Evolutionary conservation across 2,113 vertebrate species (phyloP).

Genomic region (Mormoops blainvillei): DNA sequence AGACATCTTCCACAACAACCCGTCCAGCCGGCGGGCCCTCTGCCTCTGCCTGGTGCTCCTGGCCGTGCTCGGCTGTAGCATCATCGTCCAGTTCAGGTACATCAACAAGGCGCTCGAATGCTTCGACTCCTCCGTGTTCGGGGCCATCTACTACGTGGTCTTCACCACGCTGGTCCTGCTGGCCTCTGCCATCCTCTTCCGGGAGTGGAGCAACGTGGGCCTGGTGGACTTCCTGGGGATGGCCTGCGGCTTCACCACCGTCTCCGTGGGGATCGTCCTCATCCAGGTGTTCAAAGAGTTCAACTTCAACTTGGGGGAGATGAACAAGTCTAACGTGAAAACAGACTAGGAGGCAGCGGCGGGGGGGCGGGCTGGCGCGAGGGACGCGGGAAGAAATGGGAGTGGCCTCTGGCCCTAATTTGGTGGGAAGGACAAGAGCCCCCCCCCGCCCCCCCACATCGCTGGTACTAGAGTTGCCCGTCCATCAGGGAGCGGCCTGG

Average conservation of each 20-base stretch:
- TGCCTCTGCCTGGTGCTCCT: conserved; percentile 88
- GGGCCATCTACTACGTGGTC: conserved; percentile 94
- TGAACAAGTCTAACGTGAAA: conserved; percentile 83
- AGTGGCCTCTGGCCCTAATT: conserved; percentile 55
- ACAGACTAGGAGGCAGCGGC: conserved; percentile 76
- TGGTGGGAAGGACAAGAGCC: conserved; percentile 30
- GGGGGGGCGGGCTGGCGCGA: conserved; percentile 68
- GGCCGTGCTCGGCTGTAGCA: conserved; percentile 88
- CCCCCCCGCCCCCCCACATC: too few species aligned
- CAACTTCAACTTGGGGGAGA: conserved; percentile 84
- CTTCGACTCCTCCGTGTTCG: conserved; percentile 92
- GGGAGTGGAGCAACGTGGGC: conserved; percentile 91
- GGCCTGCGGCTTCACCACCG: conserved; percentile 89
- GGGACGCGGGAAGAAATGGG: conserved; percentile 30
- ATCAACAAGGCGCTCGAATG: conserved; percentile 95
- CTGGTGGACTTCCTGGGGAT: conserved; percentile 89
- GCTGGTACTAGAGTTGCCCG: conserved; percentile 42
- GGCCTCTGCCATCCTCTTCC: conserved; percentile 93
- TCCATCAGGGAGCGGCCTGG: conserved; percentile 34
- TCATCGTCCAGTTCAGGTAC: conserved; percentile 94
- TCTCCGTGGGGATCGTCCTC: conserved; percentile 91
- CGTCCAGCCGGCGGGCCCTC: conserved; percentile 82
- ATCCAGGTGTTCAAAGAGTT: conserved; percentile 94
- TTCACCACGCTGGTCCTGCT: conserved; percentile 92
- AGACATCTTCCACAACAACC: conserved; percentile 86